Evolutionary conservation across 2,797 vertebrate species (phyloP).

Genomic region (Otolemur crassicaudatus): DNA sequence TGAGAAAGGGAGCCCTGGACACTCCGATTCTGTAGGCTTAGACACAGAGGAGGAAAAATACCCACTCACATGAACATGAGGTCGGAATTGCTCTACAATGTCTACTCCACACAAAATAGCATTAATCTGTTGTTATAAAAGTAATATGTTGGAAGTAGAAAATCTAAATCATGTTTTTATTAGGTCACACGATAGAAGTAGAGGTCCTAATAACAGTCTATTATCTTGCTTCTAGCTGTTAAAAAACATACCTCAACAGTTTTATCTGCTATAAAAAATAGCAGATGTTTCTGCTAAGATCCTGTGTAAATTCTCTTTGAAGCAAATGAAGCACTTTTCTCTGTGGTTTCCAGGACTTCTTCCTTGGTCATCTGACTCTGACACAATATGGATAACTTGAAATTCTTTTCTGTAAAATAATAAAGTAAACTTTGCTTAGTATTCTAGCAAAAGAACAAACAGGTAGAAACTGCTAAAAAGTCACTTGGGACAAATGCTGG

Average conservation of each 20-base stretch:
- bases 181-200: not conserved
- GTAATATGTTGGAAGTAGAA: not conserved
- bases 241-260: not conserved
- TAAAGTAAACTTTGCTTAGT: constrained; percentile 20
- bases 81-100: constrained; percentile 45
- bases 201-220: not conserved
- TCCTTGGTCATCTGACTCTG: not conserved
- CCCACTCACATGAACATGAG: constrained; percentile 2
- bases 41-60: not conserved
- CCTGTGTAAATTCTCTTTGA: constrained; percentile 19
- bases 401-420: constrained; percentile 56
- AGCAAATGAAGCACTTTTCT: constrained; percentile 48
- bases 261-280: not conserved
- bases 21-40: constrained; percentile 33
- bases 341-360: not conserved
- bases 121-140: constrained; percentile 39
- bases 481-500: constrained; percentile 10
- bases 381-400: not conserved
- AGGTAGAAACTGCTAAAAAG: not conserved
- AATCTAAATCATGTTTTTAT: constrained; percentile 36
- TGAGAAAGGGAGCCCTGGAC: constrained; percentile 57
- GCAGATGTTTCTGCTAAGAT: constrained; percentile 39
- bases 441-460: not conserved
- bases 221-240: constrained; percentile 32
- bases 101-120: constrained; percentile 55